Conservation (phyloP, 2,113 vertebrate genomes). For the Hiodon tergisus region DNA sequence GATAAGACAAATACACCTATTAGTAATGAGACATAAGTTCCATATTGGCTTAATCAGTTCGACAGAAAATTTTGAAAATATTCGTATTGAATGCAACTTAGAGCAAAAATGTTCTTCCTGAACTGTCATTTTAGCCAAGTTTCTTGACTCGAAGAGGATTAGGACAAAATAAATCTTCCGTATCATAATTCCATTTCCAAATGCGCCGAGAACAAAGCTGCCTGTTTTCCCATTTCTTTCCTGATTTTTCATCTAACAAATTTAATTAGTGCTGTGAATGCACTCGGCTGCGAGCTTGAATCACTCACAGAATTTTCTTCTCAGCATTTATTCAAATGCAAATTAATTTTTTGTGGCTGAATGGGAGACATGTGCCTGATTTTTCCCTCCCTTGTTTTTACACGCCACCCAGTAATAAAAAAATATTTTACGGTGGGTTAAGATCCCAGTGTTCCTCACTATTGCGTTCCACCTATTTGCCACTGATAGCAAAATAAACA, state of each 20-base stretch:
- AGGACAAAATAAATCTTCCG: not conserved
- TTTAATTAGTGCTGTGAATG: not conserved
- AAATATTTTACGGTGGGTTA: too few species aligned
- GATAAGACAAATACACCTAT: not conserved
- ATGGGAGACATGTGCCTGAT: too few species aligned
- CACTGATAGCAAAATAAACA: too few species aligned
- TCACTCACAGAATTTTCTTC: not conserved
- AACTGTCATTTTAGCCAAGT: not conserved
- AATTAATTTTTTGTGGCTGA: conserved; percentile 5
- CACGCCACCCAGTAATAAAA: not conserved
- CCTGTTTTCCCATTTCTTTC: not conserved
- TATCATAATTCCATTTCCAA: not conserved
- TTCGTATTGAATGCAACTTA: not conserved
- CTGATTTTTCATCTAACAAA: not conserved
- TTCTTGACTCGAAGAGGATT: not conserved
- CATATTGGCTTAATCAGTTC: not conserved
- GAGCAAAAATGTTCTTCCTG: not conserved
- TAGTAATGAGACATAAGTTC: not conserved
- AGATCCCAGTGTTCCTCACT: too few species aligned
- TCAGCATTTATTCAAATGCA: not conserved
- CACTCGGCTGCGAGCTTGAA: not conserved
- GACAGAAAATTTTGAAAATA: not conserved
- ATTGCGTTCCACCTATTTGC: too few species aligned
- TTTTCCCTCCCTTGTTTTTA: not conserved
- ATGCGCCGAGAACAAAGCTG: not conserved